A percentile compares a stretch with the other conserved stretches of the same genome.
These are phyloP conservation scores for Anguilla japonica DNA, from an alignment of 2,113 vertebrate species.

Conservation along the genomic window DNA sequence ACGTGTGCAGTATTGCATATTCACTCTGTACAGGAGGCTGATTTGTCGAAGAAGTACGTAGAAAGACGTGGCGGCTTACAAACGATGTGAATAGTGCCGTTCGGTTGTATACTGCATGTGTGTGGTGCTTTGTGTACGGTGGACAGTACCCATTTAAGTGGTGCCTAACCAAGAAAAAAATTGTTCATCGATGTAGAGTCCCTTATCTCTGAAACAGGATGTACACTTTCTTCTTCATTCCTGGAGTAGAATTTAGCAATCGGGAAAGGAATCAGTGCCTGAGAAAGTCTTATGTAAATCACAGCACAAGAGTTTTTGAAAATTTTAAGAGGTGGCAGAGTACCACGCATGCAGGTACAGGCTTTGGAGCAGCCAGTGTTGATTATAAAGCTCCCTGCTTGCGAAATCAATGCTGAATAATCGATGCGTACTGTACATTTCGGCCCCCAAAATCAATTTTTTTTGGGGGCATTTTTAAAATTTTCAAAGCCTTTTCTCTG, in stretches of 20 bases:
- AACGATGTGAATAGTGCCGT: background rate
- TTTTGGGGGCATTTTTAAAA: background rate
- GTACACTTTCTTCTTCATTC: background rate
- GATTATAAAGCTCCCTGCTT: background rate
- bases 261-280: background rate
- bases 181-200: background rate
- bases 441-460: background rate
- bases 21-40: background rate
- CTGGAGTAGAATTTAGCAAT: background rate
- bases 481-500: background rate
- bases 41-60: background rate
- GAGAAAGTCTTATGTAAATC: background rate
- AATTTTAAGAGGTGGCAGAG: background rate
- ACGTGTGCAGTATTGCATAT: background rate
- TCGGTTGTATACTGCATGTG: background rate
- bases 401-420: background rate
- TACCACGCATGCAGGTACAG: background rate
- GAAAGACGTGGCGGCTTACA: background rate
- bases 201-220: background rate
- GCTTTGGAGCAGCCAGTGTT: background rate
- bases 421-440: no score
- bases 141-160: background rate
- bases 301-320: background rate
- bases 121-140: background rate
- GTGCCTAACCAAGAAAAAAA: no score